Conservation (phyloP, 2,797 vertebrate genomes). For the Esox lucius region DNA sequence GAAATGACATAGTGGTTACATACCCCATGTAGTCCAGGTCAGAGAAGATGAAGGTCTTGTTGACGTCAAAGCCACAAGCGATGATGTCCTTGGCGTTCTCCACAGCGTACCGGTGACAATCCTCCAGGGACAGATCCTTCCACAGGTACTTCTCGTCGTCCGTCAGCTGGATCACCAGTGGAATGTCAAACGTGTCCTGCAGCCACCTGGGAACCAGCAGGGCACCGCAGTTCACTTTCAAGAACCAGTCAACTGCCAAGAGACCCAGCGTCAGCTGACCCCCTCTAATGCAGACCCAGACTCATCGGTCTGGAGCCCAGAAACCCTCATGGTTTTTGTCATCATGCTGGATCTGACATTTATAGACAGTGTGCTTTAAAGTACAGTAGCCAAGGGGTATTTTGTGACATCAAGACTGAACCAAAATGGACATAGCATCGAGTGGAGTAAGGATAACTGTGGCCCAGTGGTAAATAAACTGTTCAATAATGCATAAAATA, state of each 20-base stretch:
- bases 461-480: no score
- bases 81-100: slow-evolving; percentile 97
- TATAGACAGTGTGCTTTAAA: neutral
- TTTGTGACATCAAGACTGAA: no score
- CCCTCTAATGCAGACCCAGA: no score
- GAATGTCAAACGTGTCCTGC: slow-evolving; percentile 93
- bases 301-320: no score
- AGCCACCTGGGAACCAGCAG: slow-evolving; percentile 83
- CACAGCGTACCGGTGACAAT: slow-evolving; percentile 81
- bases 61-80: slow-evolving; percentile 93
- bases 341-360: no score
- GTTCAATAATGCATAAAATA: no score
- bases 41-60: slow-evolving; percentile 98
- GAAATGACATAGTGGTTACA: slow-evolving; percentile 23
- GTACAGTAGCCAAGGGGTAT: neutral
- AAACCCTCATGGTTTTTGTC: no score
- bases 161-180: slow-evolving; percentile 92
- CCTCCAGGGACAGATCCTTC: slow-evolving; percentile 92
- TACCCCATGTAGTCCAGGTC: slow-evolving; percentile 97
- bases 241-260: neutral
- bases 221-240: neutral
- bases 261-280: neutral
- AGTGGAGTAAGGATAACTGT: no score
- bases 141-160: slow-evolving; percentile 99
- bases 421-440: no score